A percentile compares a stretch with the other conserved stretches of the same genome.
Conservation (phyloP, 2,888 invertebrate species). For the Hydrotaea diabolus region DNA sequence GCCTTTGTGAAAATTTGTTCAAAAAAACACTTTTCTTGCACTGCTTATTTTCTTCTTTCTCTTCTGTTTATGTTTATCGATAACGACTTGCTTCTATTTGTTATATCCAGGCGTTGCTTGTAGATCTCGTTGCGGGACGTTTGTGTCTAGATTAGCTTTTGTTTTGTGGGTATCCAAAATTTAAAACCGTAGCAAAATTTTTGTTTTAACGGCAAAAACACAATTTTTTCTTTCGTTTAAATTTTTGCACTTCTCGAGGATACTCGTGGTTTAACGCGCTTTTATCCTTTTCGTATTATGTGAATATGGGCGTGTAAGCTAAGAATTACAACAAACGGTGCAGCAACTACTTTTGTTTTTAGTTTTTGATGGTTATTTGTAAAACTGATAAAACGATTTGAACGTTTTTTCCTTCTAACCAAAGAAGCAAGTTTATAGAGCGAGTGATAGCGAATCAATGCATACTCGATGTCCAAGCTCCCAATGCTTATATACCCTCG, state of each 20-base stretch:
- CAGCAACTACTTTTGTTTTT: conserved; percentile 74
- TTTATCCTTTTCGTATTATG: conserved; percentile 39
- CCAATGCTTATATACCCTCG: conserved; percentile 85
- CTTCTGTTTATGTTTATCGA: no score
- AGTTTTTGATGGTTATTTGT: conserved; percentile 5
- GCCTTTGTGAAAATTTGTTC: conserved; percentile 75
- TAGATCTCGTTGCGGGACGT: conserved; percentile 63
- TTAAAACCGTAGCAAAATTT: conserved; percentile 56
- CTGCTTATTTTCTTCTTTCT: conserved; percentile 74
- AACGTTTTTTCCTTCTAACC: conserved; percentile 71
- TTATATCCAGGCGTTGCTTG: conserved; percentile 56
- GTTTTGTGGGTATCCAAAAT: neutral
- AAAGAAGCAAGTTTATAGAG: conserved; percentile 83
- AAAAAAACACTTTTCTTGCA: conserved; percentile 75
- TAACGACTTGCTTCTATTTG: conserved; percentile 67
- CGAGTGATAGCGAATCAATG: conserved; percentile 87
- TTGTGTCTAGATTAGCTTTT: conserved; percentile 75
- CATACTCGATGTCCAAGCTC: conserved; percentile 84
- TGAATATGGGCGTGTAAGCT: no score
- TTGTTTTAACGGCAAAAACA: conserved; percentile 63
- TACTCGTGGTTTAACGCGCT: conserved; percentile 34
- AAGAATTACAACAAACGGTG: conserved; percentile 79
- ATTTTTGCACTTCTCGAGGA: conserved; percentile 45
- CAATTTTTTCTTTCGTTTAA: conserved; percentile 65
- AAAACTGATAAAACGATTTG: conserved; percentile 65